Base-by-base conservation (phyloP, 2,888 invertebrate species). In the Andricus quercusramuli region DNA sequence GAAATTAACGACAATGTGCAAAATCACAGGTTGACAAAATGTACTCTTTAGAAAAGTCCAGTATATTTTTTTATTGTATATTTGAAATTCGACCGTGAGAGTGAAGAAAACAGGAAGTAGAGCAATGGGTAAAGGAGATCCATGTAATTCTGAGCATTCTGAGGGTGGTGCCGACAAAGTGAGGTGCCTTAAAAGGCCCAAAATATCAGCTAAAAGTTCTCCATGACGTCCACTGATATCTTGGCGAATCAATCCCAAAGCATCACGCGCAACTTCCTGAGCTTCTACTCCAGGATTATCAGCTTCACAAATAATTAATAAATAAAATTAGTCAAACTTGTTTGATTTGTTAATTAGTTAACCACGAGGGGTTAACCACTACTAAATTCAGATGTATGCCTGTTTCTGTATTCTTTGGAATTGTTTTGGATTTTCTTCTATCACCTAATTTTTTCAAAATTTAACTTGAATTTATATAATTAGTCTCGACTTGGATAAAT, bases 61-160 rank as follows among this genome's bases (percentile, higher is more conserved):
- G 6, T 29, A 29, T 25, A 62, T 22, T 25, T 25, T 17, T 29
- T 13, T 5, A 17, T 64, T 64, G 8, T 17, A 29, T 64, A 29
- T 64, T 15, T 29, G 2, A 25, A 29, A 29, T 15, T 29, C 17
- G 91, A 94, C 94, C 90, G 93, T 91, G 65, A 94, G 85, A 76
- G 92, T 90, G 83, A 94, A 94, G 87, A 94, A 94, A 78, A 94
- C 90, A 3, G 94, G 93, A 82, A 94, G 88, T 90, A 94, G 92
- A 20, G 92, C 92, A 32, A 93, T 89, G 0, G 93, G 93, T 67
- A 94, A 89, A 4, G 93, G 92, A 51, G 93, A 93, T 15, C 94
- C 94, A 70, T 93, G 91, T 51, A 94, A 86, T 88, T 94, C 94
- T 67, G 93, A 93, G 32, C 92, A 90, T 85, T 94, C 94, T 64